Evolutionary conservation across 2,797 vertebrate genomes (phyloP).

Genomic region (Podargus strigoides): DNA sequence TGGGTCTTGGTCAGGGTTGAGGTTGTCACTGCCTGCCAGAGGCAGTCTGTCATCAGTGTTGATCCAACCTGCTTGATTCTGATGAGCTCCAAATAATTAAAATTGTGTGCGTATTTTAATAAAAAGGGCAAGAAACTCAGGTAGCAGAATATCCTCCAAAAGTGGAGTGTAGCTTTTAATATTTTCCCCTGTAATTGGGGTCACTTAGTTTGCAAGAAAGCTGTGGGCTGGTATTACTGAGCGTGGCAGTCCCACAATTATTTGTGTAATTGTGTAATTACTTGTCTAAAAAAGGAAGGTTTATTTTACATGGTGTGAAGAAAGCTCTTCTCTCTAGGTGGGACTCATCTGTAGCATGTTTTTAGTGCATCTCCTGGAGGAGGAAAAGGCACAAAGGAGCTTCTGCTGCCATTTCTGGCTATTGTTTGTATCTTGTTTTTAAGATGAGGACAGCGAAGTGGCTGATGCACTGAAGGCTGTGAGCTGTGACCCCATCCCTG

Average conservation of each 20-base stretch:
- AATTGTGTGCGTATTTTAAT: neutral
- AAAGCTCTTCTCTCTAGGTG: neutral
- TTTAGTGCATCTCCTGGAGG: neutral
- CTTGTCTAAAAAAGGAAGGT: neutral
- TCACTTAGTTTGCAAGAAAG: neutral
- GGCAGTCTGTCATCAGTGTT: neutral
- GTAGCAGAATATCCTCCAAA: neutral
- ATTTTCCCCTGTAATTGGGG: neutral
- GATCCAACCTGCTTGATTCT: neutral
- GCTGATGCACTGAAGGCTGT: fast-evolving
- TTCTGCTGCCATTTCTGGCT: neutral
- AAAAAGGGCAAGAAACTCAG: neutral
- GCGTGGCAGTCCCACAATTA: neutral
- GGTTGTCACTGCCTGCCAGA: fast-evolving
- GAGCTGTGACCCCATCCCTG: neutral
- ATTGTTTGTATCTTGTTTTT: neutral
- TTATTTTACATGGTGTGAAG: neutral
- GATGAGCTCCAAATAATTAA: neutral
- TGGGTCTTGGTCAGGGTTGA: neutral
- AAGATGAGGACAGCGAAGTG: neutral
- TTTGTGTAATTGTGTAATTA: neutral
- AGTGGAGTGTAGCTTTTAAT: neutral
- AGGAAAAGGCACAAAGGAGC: neutral
- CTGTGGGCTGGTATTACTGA: neutral
- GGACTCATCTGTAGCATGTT: neutral